phyloP scores from a whole-genome alignment of 1,140 invertebrate species.

The Galendromus occidentalis region DNA sequence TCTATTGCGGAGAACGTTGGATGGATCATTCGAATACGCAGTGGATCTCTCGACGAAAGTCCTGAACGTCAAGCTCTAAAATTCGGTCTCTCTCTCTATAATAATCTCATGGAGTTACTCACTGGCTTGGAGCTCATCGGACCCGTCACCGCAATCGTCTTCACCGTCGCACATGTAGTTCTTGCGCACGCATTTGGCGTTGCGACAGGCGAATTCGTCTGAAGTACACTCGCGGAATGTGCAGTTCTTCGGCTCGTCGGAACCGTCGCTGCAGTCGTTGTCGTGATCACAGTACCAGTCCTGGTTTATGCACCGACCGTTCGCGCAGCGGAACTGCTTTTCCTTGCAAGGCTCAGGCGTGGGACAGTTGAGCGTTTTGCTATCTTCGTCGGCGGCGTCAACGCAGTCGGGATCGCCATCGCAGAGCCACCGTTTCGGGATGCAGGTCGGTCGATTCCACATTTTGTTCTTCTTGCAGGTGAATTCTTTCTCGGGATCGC shows the following conservation, averaged over 20 bases:
- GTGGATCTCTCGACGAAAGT: too few relatives aligned
- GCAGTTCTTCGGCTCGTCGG: constrained; percentile 24
- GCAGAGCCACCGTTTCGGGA: constrained; percentile 79
- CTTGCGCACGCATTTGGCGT: constrained; percentile 76
- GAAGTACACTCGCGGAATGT: constrained; percentile 43
- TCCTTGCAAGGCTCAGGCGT: constrained; percentile 52
- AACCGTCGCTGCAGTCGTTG: constrained; percentile 27
- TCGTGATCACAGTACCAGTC: constrained; percentile 33
- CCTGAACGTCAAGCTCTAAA: too few relatives aligned
- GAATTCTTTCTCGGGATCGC: constrained; percentile 75
- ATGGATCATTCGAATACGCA: too few relatives aligned
- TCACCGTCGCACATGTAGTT: constrained; percentile 73
- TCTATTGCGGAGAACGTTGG: too few relatives aligned
- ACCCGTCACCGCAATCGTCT: constrained; percentile 71
- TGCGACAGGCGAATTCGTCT: constrained; percentile 70
- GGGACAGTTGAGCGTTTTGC: constrained; percentile 55
- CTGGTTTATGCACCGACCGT: constrained; percentile 63
- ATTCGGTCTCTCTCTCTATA: too few relatives aligned
- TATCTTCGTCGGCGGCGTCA: constrained; percentile 86
- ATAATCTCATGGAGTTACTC: too few relatives aligned
- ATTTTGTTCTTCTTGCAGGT: constrained; percentile 68
- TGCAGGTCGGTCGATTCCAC: constrained; percentile 78
- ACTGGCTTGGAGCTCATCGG: constrained; percentile 39
- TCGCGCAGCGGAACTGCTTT: constrained; percentile 72
- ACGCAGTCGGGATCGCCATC: constrained; percentile 90